These are phyloP conservation scores for Euleptes europaea DNA, from an alignment of 2,113 vertebrate genomes.

Conservation along the genomic window DNA sequence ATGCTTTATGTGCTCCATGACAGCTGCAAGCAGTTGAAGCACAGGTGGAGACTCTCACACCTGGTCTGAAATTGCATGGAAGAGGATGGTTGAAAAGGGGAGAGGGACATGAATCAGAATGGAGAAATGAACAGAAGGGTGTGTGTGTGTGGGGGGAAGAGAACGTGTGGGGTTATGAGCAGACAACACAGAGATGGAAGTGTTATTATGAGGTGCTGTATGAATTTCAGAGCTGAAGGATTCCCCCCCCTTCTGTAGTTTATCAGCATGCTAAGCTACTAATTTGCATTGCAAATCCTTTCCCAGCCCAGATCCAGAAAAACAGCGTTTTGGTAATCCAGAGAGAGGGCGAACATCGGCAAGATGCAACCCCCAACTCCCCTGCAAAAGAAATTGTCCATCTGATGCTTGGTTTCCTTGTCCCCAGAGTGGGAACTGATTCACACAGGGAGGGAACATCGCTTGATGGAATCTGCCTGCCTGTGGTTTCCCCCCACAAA, in stretches of 20 bases:
- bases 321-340: neutral
- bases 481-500: too few species aligned
- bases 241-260: neutral
- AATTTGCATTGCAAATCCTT: constrained; percentile 22
- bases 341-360: neutral
- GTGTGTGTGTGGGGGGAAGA: neutral
- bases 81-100: neutral
- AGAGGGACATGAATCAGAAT: neutral
- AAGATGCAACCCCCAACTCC: neutral
- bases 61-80: neutral
- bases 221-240: too few species aligned
- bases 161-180: neutral
- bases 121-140: neutral
- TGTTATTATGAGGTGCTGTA: neutral
- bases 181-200: too few species aligned
- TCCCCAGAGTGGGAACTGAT: neutral
- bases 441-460: too few species aligned
- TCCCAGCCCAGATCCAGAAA: neutral
- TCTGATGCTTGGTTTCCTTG: neutral
- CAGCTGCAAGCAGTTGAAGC: too few species aligned
- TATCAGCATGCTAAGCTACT: neutral
- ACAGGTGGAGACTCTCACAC: too few species aligned
- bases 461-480: neutral
- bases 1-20: neutral
- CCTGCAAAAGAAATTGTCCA: too few species aligned